A percentile compares a stretch with the other conserved stretches of the same genome.
Conservation (phyloP, 2,113 vertebrate species). For the Tragulus kanchil region DNA sequence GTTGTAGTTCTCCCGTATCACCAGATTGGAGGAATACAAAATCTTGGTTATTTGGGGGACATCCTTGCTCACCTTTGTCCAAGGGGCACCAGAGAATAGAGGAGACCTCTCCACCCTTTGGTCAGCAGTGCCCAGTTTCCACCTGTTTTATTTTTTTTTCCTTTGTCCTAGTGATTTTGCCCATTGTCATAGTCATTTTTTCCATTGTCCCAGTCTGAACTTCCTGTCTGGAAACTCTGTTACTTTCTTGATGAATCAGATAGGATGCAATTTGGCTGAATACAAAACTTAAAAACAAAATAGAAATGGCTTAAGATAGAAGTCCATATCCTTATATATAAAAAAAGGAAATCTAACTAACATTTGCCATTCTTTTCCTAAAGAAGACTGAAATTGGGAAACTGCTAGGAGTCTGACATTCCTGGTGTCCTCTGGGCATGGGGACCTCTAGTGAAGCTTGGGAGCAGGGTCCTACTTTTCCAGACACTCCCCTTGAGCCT, state of each 20-base stretch:
- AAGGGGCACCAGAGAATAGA: background rate
- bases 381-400: background rate
- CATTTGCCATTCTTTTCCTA: background rate
- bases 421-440: background rate
- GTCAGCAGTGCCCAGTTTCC: background rate
- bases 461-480: background rate
- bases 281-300: background rate
- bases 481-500: no score
- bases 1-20: background rate
- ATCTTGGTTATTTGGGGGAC: background rate
- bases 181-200: background rate
- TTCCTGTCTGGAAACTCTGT: background rate
- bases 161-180: background rate
- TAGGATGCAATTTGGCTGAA: background rate
- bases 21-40: background rate
- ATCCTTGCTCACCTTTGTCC: background rate
- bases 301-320: background rate
- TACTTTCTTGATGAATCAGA: background rate
- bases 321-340: background rate
- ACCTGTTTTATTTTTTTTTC: background rate
- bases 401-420: background rate
- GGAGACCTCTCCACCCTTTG: background rate
- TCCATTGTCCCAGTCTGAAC: background rate
- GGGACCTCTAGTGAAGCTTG: background rate
- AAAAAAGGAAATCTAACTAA: background rate